phyloP scores from a whole-genome alignment of 2,888 invertebrate genomes.

The Pachycephus smyrnensis region DNA sequence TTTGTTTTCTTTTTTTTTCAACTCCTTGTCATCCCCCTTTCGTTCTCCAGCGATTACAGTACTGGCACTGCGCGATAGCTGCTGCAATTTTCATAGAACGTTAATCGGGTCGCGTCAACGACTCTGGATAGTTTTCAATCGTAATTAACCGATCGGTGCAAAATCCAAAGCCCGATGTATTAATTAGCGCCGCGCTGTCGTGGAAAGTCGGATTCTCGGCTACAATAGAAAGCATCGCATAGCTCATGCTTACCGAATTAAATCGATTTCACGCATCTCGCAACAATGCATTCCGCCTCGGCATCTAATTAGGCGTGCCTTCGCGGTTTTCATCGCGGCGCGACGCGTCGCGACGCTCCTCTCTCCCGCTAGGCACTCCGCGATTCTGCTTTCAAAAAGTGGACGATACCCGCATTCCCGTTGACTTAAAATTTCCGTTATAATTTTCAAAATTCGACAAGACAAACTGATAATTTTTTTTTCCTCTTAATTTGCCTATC shows the following conservation, averaged over 20 bases:
- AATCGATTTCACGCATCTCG: constrained; percentile 51
- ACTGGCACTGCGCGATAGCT: background rate
- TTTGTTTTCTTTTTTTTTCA: background rate
- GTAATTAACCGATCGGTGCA: background rate
- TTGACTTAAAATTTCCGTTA: background rate
- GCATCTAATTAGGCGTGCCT: constrained; percentile 27
- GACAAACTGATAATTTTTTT: background rate
- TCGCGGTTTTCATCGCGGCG: background rate
- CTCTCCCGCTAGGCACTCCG: background rate
- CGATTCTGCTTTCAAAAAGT: background rate
- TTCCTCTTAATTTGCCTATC: background rate
- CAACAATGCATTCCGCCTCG: constrained; percentile 28
- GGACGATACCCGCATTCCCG: background rate
- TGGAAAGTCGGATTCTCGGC: constrained; percentile 6
- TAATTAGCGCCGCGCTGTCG: background rate
- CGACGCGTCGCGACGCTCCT: background rate
- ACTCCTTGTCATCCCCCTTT: background rate
- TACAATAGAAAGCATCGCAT: constrained; percentile 17
- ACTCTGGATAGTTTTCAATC: background rate
- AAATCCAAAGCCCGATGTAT: background rate
- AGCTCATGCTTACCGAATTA: constrained; percentile 34
- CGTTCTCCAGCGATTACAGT: background rate
- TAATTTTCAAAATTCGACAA: background rate
- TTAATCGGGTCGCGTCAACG: background rate
- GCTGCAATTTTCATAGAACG: background rate